Conservation (phyloP, 1,140 invertebrate genomes). For the Eufriesea mexicana region DNA sequence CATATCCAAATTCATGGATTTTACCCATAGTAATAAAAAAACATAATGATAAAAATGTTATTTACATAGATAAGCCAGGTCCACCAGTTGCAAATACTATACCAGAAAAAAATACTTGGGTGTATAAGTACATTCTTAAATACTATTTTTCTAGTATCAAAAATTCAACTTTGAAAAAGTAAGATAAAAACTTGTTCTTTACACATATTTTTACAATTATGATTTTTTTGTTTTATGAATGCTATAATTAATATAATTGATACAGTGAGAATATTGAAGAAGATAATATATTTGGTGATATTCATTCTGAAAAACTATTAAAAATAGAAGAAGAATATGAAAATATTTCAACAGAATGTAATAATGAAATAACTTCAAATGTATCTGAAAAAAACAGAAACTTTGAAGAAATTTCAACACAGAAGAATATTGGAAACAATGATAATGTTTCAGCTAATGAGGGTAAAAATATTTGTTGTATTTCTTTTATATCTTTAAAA, state of each 20-base stretch:
- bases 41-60: conserved; percentile 74
- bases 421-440: not conserved
- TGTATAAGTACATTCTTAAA: conserved; percentile 77
- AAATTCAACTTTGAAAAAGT: conserved; percentile 4
- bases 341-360: not conserved
- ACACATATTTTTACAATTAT: not conserved
- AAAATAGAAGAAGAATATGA: conserved; percentile 46
- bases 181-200: conserved; percentile 1
- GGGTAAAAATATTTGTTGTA: not conserved
- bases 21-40: conserved; percentile 79
- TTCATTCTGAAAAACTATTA: conserved; percentile 42
- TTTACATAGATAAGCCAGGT: conserved; percentile 80
- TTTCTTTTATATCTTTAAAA: not conserved
- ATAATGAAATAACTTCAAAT: not conserved
- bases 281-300: conserved; percentile 48
- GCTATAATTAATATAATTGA: conserved; percentile 19
- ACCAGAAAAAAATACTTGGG: conserved; percentile 74
- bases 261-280: not conserved
- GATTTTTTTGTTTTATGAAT: conserved; percentile 56
- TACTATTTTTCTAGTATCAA: not conserved
- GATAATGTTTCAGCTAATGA: too few relatives aligned
- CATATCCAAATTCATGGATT: conserved; percentile 74
- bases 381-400: not conserved
- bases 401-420: not conserved
- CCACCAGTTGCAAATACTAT: conserved; percentile 70